Base-by-base conservation (phyloP, 2,797 vertebrate genomes). In the Scolopax rusticola region DNA sequence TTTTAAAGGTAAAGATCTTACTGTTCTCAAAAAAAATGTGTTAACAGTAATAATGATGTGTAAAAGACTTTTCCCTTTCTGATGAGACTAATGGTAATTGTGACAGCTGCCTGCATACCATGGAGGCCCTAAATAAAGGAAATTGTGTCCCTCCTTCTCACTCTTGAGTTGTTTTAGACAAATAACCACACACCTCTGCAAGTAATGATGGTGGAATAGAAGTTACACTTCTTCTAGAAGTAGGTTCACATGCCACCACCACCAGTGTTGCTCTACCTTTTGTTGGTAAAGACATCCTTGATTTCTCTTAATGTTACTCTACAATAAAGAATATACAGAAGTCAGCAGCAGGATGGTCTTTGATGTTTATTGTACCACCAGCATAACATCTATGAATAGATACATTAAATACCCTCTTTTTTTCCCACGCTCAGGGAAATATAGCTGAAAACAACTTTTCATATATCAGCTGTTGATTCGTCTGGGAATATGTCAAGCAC, bases 381-480 rank as follows among this genome's bases (percentile, higher is more conserved):
- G 18, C 1, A 1, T 21, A 53, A 53, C 25, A 75, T 51, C 57
- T 84, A 67, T 82, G 45, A 78, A 70, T 6, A 78, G 36, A 41
- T 69, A 48, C 21, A 59, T 84, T 84, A 81, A 83, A 86, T 41
- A 68, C 30, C 23, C 2, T 15, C 20, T 50, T 12, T 48, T n/a
- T 51, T 30, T 13, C 15, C 12, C 1, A 13, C 6, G 15, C 4
- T 8, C 6, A 6, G 28, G 12, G 19, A 70, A 83, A 68, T 65
- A 78, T 47, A 90, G 51, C 45, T 90, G 61, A 70, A 90, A 95
- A 47, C 48, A 82, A 19, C 61, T 84, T 95, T 89, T 63, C 47
- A 53, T 74, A 43, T 71, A 71, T 60, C 48, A 84, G 48, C 17
- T 45, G 23, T 81, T 86, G 53, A 84, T 64, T 89, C 53, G 45